Evolutionary conservation across 2,888 invertebrate species (phyloP).

Genomic region (Cantharis rufa): DNA sequence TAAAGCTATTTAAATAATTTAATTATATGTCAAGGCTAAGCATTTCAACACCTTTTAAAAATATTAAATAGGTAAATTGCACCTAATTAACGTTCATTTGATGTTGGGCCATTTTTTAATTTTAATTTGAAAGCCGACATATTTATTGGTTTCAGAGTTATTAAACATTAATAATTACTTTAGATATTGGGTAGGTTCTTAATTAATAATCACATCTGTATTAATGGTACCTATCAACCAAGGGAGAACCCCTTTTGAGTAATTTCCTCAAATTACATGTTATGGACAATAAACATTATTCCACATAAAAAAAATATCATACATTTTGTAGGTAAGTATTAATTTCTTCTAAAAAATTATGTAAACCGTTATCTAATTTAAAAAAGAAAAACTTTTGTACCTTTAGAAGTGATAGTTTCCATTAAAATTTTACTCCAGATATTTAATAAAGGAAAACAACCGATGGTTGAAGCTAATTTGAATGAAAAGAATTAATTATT

Average conservation of each 20-base stretch:
- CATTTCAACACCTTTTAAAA: slow-evolving; percentile 1
- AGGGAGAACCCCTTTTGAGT: neutral
- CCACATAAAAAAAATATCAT: too few species aligned
- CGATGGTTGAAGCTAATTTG: too few species aligned
- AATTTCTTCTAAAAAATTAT: too few species aligned
- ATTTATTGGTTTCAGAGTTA: neutral
- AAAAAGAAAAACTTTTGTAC: too few species aligned
- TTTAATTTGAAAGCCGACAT: neutral
- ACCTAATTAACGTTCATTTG: neutral
- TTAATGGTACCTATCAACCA: neutral
- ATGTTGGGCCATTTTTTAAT: neutral
- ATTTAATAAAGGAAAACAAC: too few species aligned
- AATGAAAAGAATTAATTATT: too few species aligned
- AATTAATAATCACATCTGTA: neutral
- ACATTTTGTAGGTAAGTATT: too few species aligned
- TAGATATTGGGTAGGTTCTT: neutral
- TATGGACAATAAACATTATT: too few species aligned
- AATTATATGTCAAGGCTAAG: slow-evolving; percentile 1
- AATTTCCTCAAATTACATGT: neutral
- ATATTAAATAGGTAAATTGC: neutral
- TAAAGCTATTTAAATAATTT: neutral
- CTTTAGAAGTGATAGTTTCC: too few species aligned
- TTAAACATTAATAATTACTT: neutral
- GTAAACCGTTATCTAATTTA: too few species aligned
- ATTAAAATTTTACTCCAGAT: too few species aligned